A percentile compares a stretch with the other conserved stretches of the same genome.
Conservation (phyloP, 2,797 vertebrate species). For the Onychomys leucogaster region DNA sequence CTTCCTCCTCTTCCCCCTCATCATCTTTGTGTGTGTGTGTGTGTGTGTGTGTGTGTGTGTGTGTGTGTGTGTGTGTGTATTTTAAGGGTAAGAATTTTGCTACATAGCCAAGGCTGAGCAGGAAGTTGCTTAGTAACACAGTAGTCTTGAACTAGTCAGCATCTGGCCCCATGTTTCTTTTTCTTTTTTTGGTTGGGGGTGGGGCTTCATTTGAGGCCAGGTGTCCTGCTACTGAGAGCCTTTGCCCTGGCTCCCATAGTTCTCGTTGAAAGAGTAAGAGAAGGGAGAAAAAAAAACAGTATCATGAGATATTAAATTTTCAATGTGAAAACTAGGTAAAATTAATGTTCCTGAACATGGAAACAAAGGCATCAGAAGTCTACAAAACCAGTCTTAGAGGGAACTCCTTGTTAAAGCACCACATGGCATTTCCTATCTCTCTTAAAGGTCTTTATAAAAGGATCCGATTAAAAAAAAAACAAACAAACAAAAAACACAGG, state of each 20-base stretch:
- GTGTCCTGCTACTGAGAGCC: neutral
- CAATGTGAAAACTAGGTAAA: constrained; percentile 63
- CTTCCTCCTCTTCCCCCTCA: neutral
- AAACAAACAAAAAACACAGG: neutral
- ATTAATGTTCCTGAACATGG: neutral
- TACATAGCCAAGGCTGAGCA: neutral
- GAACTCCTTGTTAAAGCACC: neutral
- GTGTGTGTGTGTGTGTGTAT: too few relatives aligned
- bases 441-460: constrained; percentile 18
- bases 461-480: neutral
- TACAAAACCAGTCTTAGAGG: neutral
- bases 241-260: neutral
- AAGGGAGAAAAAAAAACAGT: neutral
- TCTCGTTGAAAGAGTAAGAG: constrained; percentile 45
- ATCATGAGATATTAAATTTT: constrained; percentile 27
- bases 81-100: neutral
- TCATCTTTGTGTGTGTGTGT: neutral
- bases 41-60: too few relatives aligned
- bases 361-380: constrained; percentile 38
- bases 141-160: neutral
- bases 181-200: neutral
- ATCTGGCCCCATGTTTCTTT: neutral
- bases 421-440: constrained; percentile 12
- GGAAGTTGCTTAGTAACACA: neutral
- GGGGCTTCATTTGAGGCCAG: neutral